phyloP scores from a whole-genome alignment of 1,140 invertebrate genomes.

The Babylonia areolata region DNA sequence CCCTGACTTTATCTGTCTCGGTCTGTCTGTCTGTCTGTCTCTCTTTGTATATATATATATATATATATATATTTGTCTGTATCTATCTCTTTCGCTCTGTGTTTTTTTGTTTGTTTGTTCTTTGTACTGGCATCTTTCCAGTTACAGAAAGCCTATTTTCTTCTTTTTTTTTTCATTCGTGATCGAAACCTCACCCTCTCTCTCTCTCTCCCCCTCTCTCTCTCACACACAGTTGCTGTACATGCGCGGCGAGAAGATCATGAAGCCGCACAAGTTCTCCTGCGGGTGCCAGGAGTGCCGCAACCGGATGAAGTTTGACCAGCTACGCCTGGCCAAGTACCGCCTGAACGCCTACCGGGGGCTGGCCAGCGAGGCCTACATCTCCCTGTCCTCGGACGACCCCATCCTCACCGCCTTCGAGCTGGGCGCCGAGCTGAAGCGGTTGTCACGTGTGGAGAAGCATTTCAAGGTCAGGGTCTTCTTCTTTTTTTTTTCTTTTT shows the following conservation, averaged over 20 bases:
- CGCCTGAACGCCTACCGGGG: constrained; percentile 74
- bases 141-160: too few relatives aligned
- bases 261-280: constrained; percentile 79
- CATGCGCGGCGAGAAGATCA: constrained; percentile 69
- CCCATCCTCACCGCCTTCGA: constrained; percentile 82
- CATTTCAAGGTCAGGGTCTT: constrained; percentile 78
- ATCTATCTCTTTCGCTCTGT: too few relatives aligned
- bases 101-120: too few relatives aligned
- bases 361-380: constrained; percentile 78
- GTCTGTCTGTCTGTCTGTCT: too few relatives aligned
- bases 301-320: constrained; percentile 75
- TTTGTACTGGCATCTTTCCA: too few relatives aligned
- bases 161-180: too few relatives aligned
- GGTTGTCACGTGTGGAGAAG: constrained; percentile 74
- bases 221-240: constrained; percentile 58
- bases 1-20: too few relatives aligned
- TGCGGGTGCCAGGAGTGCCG: constrained; percentile 80
- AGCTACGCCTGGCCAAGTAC: constrained; percentile 70
- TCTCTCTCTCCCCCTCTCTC: neutral
- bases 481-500: too few relatives aligned
- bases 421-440: constrained; percentile 78
- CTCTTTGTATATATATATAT: too few relatives aligned
- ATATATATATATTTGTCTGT: too few relatives aligned
- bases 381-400: constrained; percentile 82
- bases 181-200: neutral